These are phyloP conservation scores for Istiophorus platypterus DNA, from an alignment of 2,113 vertebrate genomes.

Conservation along the genomic window DNA sequence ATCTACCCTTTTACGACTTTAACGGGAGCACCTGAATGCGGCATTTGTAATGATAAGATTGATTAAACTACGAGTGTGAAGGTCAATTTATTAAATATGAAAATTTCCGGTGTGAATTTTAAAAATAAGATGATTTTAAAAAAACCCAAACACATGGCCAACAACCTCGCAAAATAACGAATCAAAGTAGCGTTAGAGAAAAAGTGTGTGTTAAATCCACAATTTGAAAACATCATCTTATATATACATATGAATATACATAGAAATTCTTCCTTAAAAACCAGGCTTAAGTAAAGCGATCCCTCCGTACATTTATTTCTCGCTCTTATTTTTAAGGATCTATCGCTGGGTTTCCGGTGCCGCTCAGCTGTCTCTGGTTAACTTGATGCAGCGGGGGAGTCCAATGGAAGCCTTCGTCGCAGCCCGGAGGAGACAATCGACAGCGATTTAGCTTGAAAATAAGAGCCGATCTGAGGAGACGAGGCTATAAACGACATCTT, in stretches of 20 bases:
- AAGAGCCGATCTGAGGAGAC: neutral
- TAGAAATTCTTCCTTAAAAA: accelerated
- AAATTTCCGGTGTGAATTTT: neutral
- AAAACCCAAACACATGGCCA: too few species aligned
- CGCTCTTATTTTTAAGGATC: slow-evolving; percentile 44
- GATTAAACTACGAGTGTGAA: neutral
- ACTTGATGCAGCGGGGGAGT: slow-evolving; percentile 66
- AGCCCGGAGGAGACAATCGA: slow-evolving; percentile 81
- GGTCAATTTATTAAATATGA: neutral
- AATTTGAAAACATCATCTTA: neutral
- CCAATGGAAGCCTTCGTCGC: slow-evolving; percentile 83
- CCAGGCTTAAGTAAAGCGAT: neutral
- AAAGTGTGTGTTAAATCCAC: accelerated
- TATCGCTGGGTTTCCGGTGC: accelerated
- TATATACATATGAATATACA: too few species aligned
- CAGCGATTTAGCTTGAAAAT: slow-evolving; percentile 57
- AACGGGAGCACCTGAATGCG: slow-evolving; percentile 29
- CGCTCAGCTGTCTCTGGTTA: neutral
- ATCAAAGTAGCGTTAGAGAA: accelerated
- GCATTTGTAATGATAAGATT: slow-evolving; percentile 37
- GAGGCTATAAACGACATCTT: neutral
- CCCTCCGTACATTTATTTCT: accelerated
- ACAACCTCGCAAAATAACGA: accelerated
- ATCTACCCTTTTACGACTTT: neutral
- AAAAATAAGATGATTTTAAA: slow-evolving; percentile 2